Conservation (phyloP, 1,140 invertebrate species). For the Oreohelix idahoensis region DNA sequence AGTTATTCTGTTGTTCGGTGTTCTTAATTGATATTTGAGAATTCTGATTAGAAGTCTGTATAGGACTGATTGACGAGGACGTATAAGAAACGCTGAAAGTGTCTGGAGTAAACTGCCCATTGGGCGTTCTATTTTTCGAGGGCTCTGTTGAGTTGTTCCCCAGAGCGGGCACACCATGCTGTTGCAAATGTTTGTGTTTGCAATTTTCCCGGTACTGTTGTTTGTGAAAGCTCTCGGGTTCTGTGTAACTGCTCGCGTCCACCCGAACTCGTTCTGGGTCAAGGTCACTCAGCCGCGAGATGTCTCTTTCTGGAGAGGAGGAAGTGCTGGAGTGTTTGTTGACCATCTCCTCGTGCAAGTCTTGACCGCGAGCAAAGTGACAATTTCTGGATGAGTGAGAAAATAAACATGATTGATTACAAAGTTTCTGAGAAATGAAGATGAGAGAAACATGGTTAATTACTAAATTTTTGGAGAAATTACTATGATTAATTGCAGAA, state of each 20-base stretch:
- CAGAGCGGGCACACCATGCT: background rate
- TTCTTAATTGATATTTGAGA: constrained; percentile 2
- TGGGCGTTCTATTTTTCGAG: background rate
- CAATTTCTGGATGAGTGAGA: constrained; percentile 53
- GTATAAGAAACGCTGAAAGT: background rate
- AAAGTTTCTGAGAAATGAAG: too few species aligned
- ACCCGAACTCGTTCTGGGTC: background rate
- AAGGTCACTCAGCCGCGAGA: background rate
- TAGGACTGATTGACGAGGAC: background rate
- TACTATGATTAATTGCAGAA: too few species aligned
- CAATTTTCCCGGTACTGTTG: background rate
- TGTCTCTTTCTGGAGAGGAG: constrained; percentile 10
- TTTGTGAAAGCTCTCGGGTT: background rate
- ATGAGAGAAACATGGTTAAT: too few species aligned
- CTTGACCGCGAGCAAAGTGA: constrained; percentile 52
- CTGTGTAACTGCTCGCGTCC: background rate
- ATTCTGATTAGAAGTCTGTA: background rate
- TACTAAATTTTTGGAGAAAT: too few species aligned
- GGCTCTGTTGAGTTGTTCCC: background rate
- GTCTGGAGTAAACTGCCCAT: background rate
- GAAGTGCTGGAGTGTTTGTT: constrained; percentile 26
- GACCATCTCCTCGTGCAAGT: constrained; percentile 44
- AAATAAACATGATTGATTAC: background rate
- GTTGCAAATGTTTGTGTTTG: background rate
- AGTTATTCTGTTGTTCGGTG: background rate